phyloP scores from a whole-genome alignment of 2,113 vertebrate species.

The Trachemys scripta region DNA sequence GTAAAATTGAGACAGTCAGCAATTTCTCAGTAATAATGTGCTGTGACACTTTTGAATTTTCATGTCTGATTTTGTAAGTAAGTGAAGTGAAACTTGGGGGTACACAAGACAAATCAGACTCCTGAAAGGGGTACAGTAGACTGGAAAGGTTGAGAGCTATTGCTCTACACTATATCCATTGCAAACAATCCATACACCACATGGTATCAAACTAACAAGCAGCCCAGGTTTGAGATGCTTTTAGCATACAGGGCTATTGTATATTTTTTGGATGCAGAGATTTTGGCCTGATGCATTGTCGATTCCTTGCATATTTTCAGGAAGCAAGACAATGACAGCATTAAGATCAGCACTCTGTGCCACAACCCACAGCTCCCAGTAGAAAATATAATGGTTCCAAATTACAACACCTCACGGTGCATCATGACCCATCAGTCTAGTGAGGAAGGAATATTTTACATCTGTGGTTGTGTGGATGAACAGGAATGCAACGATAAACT shows the following conservation, averaged over 20 bases:
- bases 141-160: no score
- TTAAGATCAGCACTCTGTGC: slow-evolving; percentile 87
- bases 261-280: neutral
- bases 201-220: accelerated
- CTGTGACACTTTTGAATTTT: no score
- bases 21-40: no score
- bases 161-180: neutral
- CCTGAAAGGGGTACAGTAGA: no score
- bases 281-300: accelerated
- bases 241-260: accelerated
- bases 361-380: slow-evolving; percentile 85
- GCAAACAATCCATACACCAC: neutral
- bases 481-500: slow-evolving; percentile 92
- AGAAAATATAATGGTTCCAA: slow-evolving; percentile 85
- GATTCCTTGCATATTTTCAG: slow-evolving; percentile 16
- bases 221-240: neutral
- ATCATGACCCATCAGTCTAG: slow-evolving; percentile 83
- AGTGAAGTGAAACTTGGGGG: no score
- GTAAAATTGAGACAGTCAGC: neutral
- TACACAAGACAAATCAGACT: no score
- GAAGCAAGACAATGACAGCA: slow-evolving; percentile 88
- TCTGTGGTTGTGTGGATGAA: slow-evolving; percentile 86
- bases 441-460: slow-evolving; percentile 76
- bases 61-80: no score
- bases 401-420: slow-evolving; percentile 86